A percentile compares a stretch with the other conserved stretches of the same genome.
Evolutionary conservation across 1,140 invertebrate genomes (phyloP).

Genomic region (Forficula auricularia): DNA sequence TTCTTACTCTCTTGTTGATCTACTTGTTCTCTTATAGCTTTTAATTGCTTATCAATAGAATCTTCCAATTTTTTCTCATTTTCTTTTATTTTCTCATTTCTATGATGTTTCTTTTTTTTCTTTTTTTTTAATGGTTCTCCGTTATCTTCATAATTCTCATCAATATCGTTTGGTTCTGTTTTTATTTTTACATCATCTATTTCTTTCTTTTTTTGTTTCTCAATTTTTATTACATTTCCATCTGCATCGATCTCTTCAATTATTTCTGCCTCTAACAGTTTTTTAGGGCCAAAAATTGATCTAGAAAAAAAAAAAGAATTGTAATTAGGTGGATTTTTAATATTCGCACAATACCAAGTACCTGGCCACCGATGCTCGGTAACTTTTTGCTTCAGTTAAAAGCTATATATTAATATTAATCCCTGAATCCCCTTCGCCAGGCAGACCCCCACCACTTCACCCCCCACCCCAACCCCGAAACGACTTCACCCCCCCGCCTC

Average conservation of each 20-base stretch:
- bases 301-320: slow-evolving; percentile 16
- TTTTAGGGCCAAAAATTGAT: slow-evolving; percentile 23
- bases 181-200: slow-evolving; percentile 3
- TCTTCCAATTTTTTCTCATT: not conserved
- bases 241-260: slow-evolving; percentile 21
- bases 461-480: no score
- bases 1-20: slow-evolving; percentile 26
- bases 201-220: not conserved
- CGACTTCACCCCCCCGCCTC: no score
- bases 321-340: slow-evolving; percentile 1
- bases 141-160: slow-evolving; percentile 3
- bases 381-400: no score
- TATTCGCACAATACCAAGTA: slow-evolving; percentile 1
- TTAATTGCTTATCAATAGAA: not conserved
- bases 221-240: slow-evolving; percentile 15
- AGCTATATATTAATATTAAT: no score
- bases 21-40: slow-evolving; percentile 29
- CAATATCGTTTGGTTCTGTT: slow-evolving; percentile 3
- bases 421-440: no score
- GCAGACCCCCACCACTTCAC: no score
- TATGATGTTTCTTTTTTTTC: not conserved
- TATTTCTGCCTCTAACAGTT: slow-evolving; percentile 16
- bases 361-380: no score
- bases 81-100: not conserved
- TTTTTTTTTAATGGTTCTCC: not conserved